Conservation (phyloP, 2,888 invertebrate species). For the Cryptus viduatorius region DNA sequence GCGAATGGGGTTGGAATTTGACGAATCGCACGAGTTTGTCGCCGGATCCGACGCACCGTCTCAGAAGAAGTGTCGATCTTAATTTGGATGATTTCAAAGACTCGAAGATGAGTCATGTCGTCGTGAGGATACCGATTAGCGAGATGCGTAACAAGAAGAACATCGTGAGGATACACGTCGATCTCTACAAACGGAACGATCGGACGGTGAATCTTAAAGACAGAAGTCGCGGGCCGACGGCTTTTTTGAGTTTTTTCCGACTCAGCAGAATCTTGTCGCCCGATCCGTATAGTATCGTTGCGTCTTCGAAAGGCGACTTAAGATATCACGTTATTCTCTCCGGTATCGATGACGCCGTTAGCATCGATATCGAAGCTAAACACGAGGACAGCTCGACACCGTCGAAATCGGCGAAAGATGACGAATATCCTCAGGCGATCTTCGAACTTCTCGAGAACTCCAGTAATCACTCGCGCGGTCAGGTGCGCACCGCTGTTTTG, state of each 20-base stretch:
- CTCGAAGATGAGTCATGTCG: slow-evolving; percentile 88
- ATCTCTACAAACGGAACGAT: slow-evolving; percentile 69
- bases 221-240: background rate
- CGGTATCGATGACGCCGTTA: slow-evolving; percentile 72
- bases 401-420: background rate
- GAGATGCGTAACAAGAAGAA: slow-evolving; percentile 84
- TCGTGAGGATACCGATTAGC: slow-evolving; percentile 89
- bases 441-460: slow-evolving; percentile 41
- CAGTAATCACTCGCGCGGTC: slow-evolving; percentile 7
- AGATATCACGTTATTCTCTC: slow-evolving; percentile 76
- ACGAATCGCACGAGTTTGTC: slow-evolving; percentile 87
- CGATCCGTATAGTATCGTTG: slow-evolving; percentile 58
- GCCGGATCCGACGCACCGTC: slow-evolving; percentile 85
- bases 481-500: slow-evolving; percentile 48
- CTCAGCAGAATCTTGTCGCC: slow-evolving; percentile 66
- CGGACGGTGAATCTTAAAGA: slow-evolving; percentile 66
- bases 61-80: slow-evolving; percentile 86
- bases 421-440: slow-evolving; percentile 46
- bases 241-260: slow-evolving; percentile 19
- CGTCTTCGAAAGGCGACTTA: slow-evolving; percentile 71
- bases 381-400: background rate
- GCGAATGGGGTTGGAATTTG: slow-evolving; percentile 87
- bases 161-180: slow-evolving; percentile 83
- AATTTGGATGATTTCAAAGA: slow-evolving; percentile 88
- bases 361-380: slow-evolving; percentile 71